Percentiles rank a stretch among this genome's conserved stretches.
Evolutionary conservation across 2,797 vertebrate genomes (phyloP).

Genomic region (Acanthurus tractus): DNA sequence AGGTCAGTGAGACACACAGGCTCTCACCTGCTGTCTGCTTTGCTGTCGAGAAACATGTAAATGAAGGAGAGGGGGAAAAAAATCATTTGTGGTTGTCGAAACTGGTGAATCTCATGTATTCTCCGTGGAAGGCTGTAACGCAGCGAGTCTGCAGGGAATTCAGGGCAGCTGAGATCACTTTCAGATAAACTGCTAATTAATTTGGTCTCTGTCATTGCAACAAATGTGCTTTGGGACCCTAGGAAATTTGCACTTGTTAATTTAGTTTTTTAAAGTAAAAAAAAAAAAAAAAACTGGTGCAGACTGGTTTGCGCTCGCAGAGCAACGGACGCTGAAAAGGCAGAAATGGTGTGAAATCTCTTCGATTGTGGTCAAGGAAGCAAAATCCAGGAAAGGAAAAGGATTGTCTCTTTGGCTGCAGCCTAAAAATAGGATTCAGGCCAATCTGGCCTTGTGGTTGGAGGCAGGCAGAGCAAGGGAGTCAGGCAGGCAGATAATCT

Average conservation of each 20-base stretch:
- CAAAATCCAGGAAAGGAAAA: conserved; percentile 37
- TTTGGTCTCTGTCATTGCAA: conserved; percentile 63
- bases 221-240: conserved; percentile 48
- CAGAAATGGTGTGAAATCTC: conserved; percentile 8
- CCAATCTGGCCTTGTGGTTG: conserved; percentile 71
- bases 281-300: conserved; percentile 41
- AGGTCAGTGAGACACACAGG: conserved; percentile 26
- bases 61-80: conserved; percentile 12
- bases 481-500: conserved; percentile 83
- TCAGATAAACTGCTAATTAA: conserved; percentile 71
- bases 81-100: background rate
- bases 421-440: conserved; percentile 78
- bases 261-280: conserved; percentile 53
- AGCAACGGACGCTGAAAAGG: conserved; percentile 6
- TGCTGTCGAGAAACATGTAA: conserved; percentile 11
- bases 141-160: conserved; percentile 39
- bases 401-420: conserved; percentile 60
- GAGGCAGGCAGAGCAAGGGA: conserved; percentile 61
- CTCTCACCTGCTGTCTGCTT: background rate
- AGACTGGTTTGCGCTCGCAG: conserved; percentile 13
- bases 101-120: conserved; percentile 11
- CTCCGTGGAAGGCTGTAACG: conserved; percentile 43
- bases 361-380: conserved; percentile 44
- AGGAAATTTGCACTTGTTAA: conserved; percentile 50
- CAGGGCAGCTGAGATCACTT: conserved; percentile 61